Conservation (phyloP, 1,140 invertebrate genomes). For the Riptortus pedestris region DNA sequence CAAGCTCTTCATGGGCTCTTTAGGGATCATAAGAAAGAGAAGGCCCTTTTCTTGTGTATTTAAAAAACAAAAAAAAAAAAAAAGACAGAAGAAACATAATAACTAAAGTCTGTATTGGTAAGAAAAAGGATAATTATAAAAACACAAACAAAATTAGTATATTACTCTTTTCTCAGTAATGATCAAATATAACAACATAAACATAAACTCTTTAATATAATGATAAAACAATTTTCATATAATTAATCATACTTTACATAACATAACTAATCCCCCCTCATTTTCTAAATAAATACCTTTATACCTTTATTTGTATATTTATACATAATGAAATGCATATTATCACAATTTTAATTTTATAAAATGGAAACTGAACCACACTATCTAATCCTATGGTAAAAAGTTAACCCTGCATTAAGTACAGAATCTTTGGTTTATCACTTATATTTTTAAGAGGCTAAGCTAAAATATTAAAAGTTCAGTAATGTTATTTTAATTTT, state of each 20-base stretch:
- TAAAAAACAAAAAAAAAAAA: too few relatives aligned
- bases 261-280: background rate
- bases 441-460: background rate
- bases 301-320: background rate
- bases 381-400: background rate
- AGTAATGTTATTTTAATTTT: too few relatives aligned
- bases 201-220: background rate
- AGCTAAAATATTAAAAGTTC: too few relatives aligned
- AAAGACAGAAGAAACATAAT: too few relatives aligned
- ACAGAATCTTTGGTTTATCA: slow-evolving; percentile 11
- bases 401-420: slow-evolving; percentile 16
- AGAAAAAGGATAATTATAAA: too few relatives aligned
- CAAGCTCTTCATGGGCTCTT: too few relatives aligned
- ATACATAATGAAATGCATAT: background rate
- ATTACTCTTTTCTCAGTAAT: too few relatives aligned
- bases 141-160: too few relatives aligned
- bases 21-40: too few relatives aligned
- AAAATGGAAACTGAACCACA: slow-evolving; percentile 14
- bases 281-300: background rate
- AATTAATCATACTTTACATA: background rate
- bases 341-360: slow-evolving; percentile 12
- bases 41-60: too few relatives aligned
- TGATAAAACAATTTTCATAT: background rate
- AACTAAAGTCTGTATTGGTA: too few relatives aligned
- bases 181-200: too few relatives aligned